Evolutionary conservation across 2,797 vertebrate genomes (phyloP).

Genomic region (Clamator glandarius): DNA sequence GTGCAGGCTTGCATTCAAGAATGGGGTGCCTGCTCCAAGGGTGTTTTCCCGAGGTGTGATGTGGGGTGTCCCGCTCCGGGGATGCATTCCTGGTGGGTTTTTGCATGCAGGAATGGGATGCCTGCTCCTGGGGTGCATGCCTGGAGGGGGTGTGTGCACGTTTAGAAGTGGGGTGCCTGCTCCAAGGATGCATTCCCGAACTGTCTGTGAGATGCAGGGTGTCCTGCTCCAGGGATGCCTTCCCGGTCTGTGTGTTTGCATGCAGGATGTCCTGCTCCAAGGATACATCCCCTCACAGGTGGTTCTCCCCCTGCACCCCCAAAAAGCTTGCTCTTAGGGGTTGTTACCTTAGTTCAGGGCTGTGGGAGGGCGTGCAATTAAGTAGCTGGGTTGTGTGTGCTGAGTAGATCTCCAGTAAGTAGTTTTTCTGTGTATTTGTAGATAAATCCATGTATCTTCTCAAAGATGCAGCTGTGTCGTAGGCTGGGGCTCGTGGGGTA

Average conservation of each 20-base stretch:
- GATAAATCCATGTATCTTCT: background rate
- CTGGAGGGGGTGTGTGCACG: background rate
- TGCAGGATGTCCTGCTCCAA: background rate
- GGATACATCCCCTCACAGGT: background rate
- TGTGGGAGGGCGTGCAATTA: background rate
- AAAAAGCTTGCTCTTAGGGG: background rate
- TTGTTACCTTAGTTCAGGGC: background rate
- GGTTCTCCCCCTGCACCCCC: background rate
- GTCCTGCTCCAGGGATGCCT: background rate
- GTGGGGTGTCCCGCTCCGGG: no score
- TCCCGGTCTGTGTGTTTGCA: background rate
- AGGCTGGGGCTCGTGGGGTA: background rate
- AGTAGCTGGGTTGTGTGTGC: background rate
- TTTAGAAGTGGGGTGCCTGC: background rate
- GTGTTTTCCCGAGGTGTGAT: no score
- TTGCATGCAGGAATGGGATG: no score
- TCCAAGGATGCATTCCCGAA: background rate
- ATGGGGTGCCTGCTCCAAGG: no score
- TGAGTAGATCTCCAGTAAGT: background rate
- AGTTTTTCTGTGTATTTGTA: background rate
- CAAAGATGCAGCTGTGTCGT: fast-evolving
- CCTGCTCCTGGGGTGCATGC: no score
- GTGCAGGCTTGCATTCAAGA: no score
- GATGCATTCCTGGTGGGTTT: no score
- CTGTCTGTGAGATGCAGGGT: background rate